phyloP scores from a whole-genome alignment of 2,888 invertebrate species.

The Rotaria macrura region DNA sequence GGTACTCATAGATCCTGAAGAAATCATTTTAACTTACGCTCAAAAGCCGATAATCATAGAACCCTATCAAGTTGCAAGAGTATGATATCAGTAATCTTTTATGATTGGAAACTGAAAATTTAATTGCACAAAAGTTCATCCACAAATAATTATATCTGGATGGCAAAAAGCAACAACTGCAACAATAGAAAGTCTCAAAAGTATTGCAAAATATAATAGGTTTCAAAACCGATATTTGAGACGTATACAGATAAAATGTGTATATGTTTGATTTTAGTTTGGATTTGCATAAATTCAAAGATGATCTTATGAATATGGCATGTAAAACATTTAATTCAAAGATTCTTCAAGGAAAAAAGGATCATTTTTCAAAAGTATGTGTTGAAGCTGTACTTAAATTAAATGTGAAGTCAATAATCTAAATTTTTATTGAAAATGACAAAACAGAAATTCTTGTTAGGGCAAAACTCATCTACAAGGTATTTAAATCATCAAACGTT shows the following conservation, averaged over 20 bases:
- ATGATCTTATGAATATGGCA: slow-evolving; percentile 88
- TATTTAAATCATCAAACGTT: slow-evolving; percentile 93
- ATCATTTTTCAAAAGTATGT: slow-evolving; percentile 82
- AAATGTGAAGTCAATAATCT: too few relatives aligned
- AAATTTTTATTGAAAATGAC: too few relatives aligned
- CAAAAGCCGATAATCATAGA: too few relatives aligned
- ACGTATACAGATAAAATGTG: too few relatives aligned
- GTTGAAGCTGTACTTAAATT: slow-evolving; percentile 87
- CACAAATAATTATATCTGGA: slow-evolving; percentile 89
- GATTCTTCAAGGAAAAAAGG: slow-evolving; percentile 90
- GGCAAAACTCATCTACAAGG: slow-evolving; percentile 55
- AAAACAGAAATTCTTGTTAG: background rate
- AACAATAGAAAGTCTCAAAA: slow-evolving; percentile 69
- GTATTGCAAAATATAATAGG: slow-evolving; percentile 55
- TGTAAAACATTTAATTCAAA: slow-evolving; percentile 93
- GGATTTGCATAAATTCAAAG: slow-evolving; percentile 65
- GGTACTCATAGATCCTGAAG: too few relatives aligned
- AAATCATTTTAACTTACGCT: too few relatives aligned
- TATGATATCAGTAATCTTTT: background rate
- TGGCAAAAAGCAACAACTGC: slow-evolving; percentile 78
- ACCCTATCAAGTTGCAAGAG: too few relatives aligned
- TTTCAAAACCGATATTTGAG: background rate
- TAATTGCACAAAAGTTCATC: slow-evolving; percentile 84
- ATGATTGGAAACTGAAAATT: slow-evolving; percentile 71
- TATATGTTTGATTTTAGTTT: slow-evolving; percentile 47